These are phyloP conservation scores for Paracentrotus lividus DNA, from an alignment of 53 echinoderm and acorn worm species.

Conservation along the genomic window DNA sequence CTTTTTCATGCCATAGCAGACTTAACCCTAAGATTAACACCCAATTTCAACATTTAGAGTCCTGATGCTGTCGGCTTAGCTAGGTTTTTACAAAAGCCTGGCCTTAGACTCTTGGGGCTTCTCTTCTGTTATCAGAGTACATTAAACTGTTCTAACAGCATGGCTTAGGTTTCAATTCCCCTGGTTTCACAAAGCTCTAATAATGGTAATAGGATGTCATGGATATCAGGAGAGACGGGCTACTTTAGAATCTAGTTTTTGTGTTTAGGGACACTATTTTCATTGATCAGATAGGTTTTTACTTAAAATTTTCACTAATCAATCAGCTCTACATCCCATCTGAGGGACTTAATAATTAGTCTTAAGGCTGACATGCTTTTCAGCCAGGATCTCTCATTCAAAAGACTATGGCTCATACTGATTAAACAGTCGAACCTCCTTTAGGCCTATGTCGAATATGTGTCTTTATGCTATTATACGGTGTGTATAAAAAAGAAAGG, in stretches of 20 bases:
- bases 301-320: too few relatives aligned
- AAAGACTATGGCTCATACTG: too few relatives aligned
- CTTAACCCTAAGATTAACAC: not conserved
- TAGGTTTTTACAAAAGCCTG: not conserved
- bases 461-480: too few relatives aligned
- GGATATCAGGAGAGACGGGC: not conserved
- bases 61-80: not conserved
- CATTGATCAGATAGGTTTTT: not conserved
- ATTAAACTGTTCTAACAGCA: conserved; percentile 22
- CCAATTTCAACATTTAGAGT: not conserved
- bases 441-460: too few relatives aligned
- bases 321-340: too few relatives aligned
- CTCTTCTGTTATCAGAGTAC: not conserved
- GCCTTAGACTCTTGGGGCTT: conserved; percentile 12
- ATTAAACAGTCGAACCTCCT: too few relatives aligned
- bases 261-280: too few relatives aligned
- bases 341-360: too few relatives aligned
- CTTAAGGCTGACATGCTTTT: too few relatives aligned
- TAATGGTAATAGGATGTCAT: conserved; percentile 25
- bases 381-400: too few relatives aligned
- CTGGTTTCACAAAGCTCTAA: not conserved
- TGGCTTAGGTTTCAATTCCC: conserved; percentile 6
- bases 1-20: not conserved
- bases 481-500: too few relatives aligned
- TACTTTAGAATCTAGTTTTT: too few relatives aligned